A percentile compares a stretch with the other conserved stretches of the same genome.
These are phyloP conservation scores for Sebastiscus tertius DNA, from an alignment of 2,797 vertebrate genomes.

Conservation along the genomic window DNA sequence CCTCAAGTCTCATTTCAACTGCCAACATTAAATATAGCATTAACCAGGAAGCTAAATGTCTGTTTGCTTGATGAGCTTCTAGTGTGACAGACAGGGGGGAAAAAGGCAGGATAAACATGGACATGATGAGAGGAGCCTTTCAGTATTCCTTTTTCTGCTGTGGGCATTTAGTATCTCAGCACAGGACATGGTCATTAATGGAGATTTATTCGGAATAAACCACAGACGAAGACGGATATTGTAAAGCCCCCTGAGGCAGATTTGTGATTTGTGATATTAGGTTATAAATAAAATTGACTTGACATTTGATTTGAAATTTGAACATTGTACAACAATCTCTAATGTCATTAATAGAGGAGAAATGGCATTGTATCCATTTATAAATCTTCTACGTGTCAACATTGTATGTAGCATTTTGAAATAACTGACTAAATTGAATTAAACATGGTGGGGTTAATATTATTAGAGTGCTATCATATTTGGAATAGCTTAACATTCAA, in stretches of 20 bases:
- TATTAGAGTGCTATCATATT: not conserved
- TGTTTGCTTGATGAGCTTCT: not conserved
- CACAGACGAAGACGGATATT: not conserved
- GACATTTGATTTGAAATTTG: not conserved
- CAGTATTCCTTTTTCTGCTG: not conserved
- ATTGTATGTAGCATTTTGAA: not conserved
- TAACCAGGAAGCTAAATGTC: slow-evolving; percentile 23
- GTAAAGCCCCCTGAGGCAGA: not conserved
- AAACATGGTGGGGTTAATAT: not conserved
- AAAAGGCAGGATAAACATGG: not conserved
- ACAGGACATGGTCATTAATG: not conserved
- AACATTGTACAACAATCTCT: not conserved
- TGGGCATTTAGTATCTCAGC: slow-evolving; percentile 1
- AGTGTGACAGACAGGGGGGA: not conserved
- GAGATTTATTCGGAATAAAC: not conserved
- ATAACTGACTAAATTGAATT: not conserved
- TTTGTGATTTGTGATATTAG: not conserved
- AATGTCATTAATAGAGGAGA: not conserved
- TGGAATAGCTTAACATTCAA: not conserved
- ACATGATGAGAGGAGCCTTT: not conserved
- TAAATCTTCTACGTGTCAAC: not conserved
- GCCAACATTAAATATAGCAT: slow-evolving; percentile 17
- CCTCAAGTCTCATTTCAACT: not conserved
- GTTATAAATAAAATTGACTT: not conserved
- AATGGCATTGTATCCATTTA: not conserved